phyloP scores from a whole-genome alignment of 2,888 invertebrate genomes.

The Gerosis bhagava region DNA sequence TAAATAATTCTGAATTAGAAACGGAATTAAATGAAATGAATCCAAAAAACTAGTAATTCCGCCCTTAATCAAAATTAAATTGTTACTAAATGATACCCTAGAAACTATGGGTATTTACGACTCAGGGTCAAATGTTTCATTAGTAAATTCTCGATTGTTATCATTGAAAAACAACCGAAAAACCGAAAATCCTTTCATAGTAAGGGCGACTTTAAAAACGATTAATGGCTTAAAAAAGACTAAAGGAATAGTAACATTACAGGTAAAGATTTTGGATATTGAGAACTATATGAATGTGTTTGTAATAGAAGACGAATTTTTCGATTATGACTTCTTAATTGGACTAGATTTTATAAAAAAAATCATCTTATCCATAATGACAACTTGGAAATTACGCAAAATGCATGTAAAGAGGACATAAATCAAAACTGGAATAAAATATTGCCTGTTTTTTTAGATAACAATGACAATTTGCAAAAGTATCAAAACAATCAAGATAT shows the following conservation, averaged over 20 bases:
- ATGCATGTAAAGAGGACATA: no score
- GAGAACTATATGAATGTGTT: slow-evolving; percentile 15
- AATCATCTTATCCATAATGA: slow-evolving; percentile 25
- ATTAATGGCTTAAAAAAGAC: slow-evolving; percentile 30
- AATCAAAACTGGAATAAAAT: no score
- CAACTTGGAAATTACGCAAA: slow-evolving; percentile 19
- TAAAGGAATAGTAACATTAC: slow-evolving; percentile 19
- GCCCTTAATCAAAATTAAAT: slow-evolving; percentile 1
- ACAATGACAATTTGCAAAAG: no score
- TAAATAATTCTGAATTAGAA: slow-evolving; percentile 1
- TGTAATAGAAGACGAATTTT: slow-evolving; percentile 19
- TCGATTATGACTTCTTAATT: slow-evolving; percentile 21
- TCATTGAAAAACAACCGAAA: not conserved
- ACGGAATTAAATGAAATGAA: not conserved
- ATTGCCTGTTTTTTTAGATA: no score
- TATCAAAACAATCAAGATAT: slow-evolving; percentile 12
- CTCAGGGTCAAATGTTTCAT: slow-evolving; percentile 18
- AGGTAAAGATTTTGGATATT: slow-evolving; percentile 20
- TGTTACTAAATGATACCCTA: slow-evolving; percentile 6
- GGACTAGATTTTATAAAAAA: slow-evolving; percentile 29
- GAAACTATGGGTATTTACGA: slow-evolving; percentile 14
- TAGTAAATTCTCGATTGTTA: slow-evolving; percentile 25
- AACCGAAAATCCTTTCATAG: no score
- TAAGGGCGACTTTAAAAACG: slow-evolving; percentile 27
- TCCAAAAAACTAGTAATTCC: slow-evolving; percentile 4